A percentile compares a stretch with the other conserved stretches of the same genome.
Evolutionary conservation across 2,888 invertebrate genomes (phyloP).

Genomic region (Philhelius pedissequus): DNA sequence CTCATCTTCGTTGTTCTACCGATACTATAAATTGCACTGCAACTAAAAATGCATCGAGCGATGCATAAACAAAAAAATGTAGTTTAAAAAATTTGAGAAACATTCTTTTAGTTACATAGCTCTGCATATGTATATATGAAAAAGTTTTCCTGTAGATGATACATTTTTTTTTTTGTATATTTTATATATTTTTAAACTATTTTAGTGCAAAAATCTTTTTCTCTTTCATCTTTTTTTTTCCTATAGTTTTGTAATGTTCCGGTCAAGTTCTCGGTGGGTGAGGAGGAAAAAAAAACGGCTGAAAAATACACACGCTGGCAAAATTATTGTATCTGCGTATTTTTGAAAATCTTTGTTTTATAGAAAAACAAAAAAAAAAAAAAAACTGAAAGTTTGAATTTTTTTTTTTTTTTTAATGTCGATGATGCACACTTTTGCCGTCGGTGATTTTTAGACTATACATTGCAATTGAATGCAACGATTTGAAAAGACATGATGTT

Average conservation of each 20-base stretch:
- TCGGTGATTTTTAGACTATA: constrained; percentile 33
- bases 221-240: constrained; percentile 54
- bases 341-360: constrained; percentile 55
- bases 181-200: constrained; percentile 52
- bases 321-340: constrained; percentile 56
- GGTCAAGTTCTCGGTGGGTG: constrained; percentile 68
- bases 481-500: background rate
- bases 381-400: background rate
- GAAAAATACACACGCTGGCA: constrained; percentile 16
- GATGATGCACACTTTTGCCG: constrained; percentile 50
- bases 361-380: constrained; percentile 4
- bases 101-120: constrained; percentile 27
- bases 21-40: background rate
- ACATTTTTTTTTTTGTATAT: background rate
- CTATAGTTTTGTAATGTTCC: constrained; percentile 59
- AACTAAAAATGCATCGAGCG: constrained; percentile 58
- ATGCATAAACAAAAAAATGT: constrained; percentile 62
- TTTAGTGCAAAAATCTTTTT: constrained; percentile 55
- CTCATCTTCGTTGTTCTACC: background rate
- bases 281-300: constrained; percentile 46
- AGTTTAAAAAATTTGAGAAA: constrained; percentile 29
- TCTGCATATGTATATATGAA: too few species aligned
- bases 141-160: constrained; percentile 43
- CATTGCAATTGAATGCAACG: constrained; percentile 22
- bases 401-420: constrained; percentile 16